These are phyloP conservation scores for Etia nguti DNA, from an alignment of 2,113 vertebrate genomes.

Conservation along the genomic window DNA sequence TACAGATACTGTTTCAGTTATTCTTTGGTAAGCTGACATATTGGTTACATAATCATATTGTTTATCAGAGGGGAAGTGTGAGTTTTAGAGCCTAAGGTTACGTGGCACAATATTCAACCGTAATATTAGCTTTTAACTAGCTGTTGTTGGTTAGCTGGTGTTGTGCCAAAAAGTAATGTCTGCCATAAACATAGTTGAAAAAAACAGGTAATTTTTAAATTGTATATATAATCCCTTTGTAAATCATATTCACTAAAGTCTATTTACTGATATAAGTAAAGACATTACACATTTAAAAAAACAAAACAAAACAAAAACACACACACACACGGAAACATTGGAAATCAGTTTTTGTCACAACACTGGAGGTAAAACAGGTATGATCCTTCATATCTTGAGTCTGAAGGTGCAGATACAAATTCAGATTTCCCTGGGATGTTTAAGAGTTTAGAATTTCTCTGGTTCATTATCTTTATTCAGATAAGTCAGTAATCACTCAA, in stretches of 20 bases:
- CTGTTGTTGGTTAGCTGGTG: not conserved
- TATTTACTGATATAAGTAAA: not conserved
- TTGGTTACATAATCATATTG: not conserved
- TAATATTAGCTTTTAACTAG: not conserved
- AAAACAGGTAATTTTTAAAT: not conserved
- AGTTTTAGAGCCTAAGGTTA: not conserved
- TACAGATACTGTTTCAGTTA: not conserved
- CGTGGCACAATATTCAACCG: not conserved
- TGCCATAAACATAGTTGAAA: not conserved
- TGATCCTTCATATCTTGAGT: not conserved
- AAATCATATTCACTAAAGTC: not conserved
- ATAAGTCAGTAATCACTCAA: not conserved
- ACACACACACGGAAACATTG: not conserved
- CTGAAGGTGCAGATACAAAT: not conserved
- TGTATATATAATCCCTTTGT: not conserved
- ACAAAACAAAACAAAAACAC: too few species aligned
- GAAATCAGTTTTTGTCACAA: not conserved
- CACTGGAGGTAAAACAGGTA: not conserved
- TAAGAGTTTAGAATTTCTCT: not conserved
- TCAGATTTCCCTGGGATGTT: not conserved
- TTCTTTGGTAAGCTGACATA: not conserved
- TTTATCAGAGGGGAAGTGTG: not conserved
- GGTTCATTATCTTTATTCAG: not conserved
- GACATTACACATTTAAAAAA: too few species aligned
- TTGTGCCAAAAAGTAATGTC: not conserved